Evolutionary conservation across 2,888 invertebrate genomes (phyloP), one percentile per base, ranked within the genome.

Genomic region (Sesia apiformis): DNA sequence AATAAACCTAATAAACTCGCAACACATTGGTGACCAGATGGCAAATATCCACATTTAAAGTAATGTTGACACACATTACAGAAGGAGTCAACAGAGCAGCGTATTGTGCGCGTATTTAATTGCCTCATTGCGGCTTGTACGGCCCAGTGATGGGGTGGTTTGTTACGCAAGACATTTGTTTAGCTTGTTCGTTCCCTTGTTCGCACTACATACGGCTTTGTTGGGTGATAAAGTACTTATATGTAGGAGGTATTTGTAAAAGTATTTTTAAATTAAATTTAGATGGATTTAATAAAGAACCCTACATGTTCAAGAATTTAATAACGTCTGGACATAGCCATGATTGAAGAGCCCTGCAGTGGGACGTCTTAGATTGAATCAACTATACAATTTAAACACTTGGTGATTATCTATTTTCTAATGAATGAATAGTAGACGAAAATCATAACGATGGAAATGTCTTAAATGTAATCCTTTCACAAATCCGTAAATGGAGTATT

Each of bases 161-260:
- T 62, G 64, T 66, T 61, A 58, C 57, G 54, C 58, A 57, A 63
- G 68, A 68, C 82, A 82, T 74, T 76, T 81, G 83, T 76, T 74
- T 72, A 43, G 56, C 57, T 51, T 77, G 78, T 78, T 65, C 51
- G 52, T n/a, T 70, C 51, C 68, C 65, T 67, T 75, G 75, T 74
- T 65, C 68, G 58, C 69, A 65, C 62, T 52, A 5, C 38, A 50
- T 50, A 38, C 39, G 7, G n/a, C 6, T 5, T 7, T 50, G 7
- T 50, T 50, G 5, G 50, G 50, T 8, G 39, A 50, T 42, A 7
- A 42, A 42, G 7, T 7, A 7, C 5, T 42, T 42, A 7, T 42
- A 42, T 42, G 5, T 42, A 7, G 5, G 42, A 42, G 5, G 5
- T 42, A 6, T 6, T 42, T 42, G 42, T 42, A 6, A 6, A 5